phyloP scores from a whole-genome alignment of 2,888 invertebrate genomes.

The Harpalus rufipes region DNA sequence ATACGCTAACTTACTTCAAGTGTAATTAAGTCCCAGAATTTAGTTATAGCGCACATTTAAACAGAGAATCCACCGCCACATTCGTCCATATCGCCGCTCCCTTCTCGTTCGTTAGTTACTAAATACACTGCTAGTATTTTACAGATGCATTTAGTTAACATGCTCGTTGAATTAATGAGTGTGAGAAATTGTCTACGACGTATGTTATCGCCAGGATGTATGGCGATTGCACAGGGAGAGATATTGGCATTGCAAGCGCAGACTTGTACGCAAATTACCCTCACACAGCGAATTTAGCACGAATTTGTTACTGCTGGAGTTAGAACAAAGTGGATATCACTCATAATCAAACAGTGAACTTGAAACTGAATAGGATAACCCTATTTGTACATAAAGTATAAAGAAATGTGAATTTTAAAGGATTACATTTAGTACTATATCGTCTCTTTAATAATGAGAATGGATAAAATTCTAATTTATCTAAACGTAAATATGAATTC shows the following conservation, averaged over 20 bases:
- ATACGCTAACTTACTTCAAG: conserved; percentile 62
- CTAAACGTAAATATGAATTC: too few relatives aligned
- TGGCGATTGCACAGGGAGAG: conserved; percentile 43
- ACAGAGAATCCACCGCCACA: conserved; percentile 8
- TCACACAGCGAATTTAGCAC: background rate
- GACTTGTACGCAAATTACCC: conserved; percentile 23
- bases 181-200: conserved; percentile 47
- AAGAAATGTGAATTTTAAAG: too few relatives aligned
- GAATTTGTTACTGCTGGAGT: background rate
- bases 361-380: background rate
- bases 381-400: background rate
- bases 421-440: too few relatives aligned
- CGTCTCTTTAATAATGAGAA: too few relatives aligned
- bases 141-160: conserved; percentile 54
- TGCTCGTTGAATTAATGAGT: conserved; percentile 50
- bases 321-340: background rate
- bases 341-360: background rate
- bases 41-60: conserved; percentile 59
- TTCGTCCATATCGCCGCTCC: background rate
- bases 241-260: conserved; percentile 19
- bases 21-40: conserved; percentile 60
- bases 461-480: too few relatives aligned
- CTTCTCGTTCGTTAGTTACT: background rate
- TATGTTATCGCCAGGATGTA: conserved; percentile 46
- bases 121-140: conserved; percentile 43